Evolutionary conservation across 2,113 vertebrate genomes (phyloP).

Genomic region (Marmota monax): DNA sequence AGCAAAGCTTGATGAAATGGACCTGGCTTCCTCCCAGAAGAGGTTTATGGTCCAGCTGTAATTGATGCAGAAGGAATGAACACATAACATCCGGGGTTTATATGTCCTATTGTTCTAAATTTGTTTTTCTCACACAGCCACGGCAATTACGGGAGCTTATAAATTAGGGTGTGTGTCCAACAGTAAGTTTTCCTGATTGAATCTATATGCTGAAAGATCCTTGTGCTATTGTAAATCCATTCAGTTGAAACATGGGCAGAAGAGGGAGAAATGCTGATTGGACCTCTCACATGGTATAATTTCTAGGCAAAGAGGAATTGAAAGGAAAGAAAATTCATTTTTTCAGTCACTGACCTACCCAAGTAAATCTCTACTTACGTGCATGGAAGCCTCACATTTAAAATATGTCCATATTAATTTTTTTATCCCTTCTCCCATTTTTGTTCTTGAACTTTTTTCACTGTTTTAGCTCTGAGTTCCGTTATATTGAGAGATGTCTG

Average conservation of each 20-base stretch:
- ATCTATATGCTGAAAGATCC: neutral
- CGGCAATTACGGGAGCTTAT: neutral
- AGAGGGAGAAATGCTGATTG: neutral
- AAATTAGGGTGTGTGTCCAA: neutral
- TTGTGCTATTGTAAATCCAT: neutral
- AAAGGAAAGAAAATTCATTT: neutral
- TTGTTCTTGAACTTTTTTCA: neutral
- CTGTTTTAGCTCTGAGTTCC: neutral
- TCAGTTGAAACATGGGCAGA: neutral
- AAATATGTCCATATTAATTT: neutral
- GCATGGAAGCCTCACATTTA: neutral
- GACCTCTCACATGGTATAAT: neutral
- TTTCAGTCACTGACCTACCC: neutral
- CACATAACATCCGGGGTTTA: neutral
- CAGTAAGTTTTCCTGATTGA: neutral
- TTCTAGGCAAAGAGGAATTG: neutral
- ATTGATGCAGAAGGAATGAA: conserved; percentile 1
- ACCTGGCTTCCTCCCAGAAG: neutral
- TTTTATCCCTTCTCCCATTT: neutral
- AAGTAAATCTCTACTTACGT: neutral
- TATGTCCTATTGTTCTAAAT: neutral
- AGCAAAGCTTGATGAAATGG: neutral
- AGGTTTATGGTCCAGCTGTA: neutral
- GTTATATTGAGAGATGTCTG: neutral
- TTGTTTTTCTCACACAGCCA: conserved; percentile 23